Base-by-base conservation (phyloP, 2,888 invertebrate genomes). In the Zele albiditarsus region DNA sequence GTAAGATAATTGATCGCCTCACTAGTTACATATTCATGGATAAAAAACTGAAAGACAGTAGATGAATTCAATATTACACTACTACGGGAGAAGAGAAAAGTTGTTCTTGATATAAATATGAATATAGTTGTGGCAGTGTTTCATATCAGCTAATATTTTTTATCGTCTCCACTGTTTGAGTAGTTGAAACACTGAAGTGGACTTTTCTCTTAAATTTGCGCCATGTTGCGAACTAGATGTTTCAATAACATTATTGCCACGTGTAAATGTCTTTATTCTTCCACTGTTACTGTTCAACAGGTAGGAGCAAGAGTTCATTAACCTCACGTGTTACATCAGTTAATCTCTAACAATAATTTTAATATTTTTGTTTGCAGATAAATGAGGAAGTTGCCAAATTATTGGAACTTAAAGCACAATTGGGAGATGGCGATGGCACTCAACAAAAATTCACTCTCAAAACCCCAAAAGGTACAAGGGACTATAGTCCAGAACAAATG, bases 401-500 rank as follows among this genome's bases (percentile, higher is more conserved):
- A 71, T 89, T 97, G 79, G 94, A 94, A 71, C 89, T 97, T 58
- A 98, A 97, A 91, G 93, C 94, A 2, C 93, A 95, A 84, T 88
- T 96, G 1, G 90, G 90, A 1, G 93, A 93, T 88, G 91, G 90
- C 78, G 90, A 90, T 16, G 90, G 90, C 6, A 91, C 91, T n/a
- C 89, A 89, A 76, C 94, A 94, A 82, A 97, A 97, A 89, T 95
- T 97, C 86, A 93, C 92, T 0, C 93, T 97, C 71, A 98, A 98
- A 90, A 97, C 97, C 0, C 94, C 97, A 0, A 98, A 97, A 89
- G 96, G 98, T 4, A 99, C 99, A 0, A 92, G 98, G 74, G 99
- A 99, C 89, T 99, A 96, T 90, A 94, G 93, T 76, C 97, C 99
- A 0, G 94, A 95, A 83, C 98, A 98, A 90, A 99, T 98, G 98